Base-by-base conservation (phyloP, 2,113 vertebrate genomes). In the Bombycilla garrulus region DNA sequence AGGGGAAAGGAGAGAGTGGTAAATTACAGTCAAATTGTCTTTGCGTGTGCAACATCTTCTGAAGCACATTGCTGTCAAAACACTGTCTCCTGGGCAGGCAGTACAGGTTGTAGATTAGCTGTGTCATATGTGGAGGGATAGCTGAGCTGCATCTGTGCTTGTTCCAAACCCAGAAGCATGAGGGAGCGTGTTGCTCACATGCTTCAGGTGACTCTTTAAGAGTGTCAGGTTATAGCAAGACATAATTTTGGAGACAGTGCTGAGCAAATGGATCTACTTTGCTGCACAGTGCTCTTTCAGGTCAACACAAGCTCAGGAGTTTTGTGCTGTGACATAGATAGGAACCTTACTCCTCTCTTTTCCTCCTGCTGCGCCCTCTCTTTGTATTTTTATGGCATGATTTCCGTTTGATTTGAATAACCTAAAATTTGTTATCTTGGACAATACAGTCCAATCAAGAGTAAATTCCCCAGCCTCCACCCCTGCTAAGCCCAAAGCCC, bases 161-260 rank as follows among this genome's bases (percentile, higher is more conserved):
- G 6, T 54, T 84, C 33, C 44, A 44, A 19, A 11, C n/a, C n/a
- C 25, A 61, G 83, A 73, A 80, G 20, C 54, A 7, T 6, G 4
- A 61, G 23, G 31, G 25, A 78, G 4, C 0, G 0, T 1, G 1
- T 38, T 66, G 28, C 35, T 53, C 19, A 3, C 15, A 6, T 38
- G 47, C 56, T 84, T 70, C 21, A 47, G 11, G 38, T 87, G 35
- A 25, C 40, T 73, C 1, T 64, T 64, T 10, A 53, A 36, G 28
- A 50, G 24, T 9, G 17, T 78, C 35, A 81, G 11, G 10, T 42
- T 47, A 47, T 20, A 74, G 29, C 18, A 58, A 51, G 60, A 44
- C 21, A 1, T 36, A 11, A 71, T 20, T 87, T 64, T 64, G 38
- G 51, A 72, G 19, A 15, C 35, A 42, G 10, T 11, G 29, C 31